A percentile compares a stretch with the other conserved stretches of the same genome.
Conservation (phyloP, 2,113 vertebrate species). For the Illadopsis cleaveri region DNA sequence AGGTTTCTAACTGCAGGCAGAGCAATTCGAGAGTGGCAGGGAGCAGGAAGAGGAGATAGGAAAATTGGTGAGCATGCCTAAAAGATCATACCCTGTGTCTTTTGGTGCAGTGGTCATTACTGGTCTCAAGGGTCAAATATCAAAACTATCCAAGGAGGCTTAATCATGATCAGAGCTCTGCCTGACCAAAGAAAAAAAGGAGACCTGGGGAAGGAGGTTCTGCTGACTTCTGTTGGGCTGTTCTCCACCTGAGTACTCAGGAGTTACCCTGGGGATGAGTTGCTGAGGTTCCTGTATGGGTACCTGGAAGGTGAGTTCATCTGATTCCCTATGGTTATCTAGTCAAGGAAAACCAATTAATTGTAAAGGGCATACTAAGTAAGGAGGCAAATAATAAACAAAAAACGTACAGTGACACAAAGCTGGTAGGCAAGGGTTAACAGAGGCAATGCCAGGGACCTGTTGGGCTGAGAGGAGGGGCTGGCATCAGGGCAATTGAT, state of each 20-base stretch:
- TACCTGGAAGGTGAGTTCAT: background rate
- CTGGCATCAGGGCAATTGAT: background rate
- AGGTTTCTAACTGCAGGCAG: background rate
- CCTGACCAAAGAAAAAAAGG: background rate
- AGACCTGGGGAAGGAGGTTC: background rate
- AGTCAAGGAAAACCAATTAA: background rate
- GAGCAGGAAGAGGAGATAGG: background rate
- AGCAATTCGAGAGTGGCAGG: accelerated
- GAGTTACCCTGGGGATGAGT: background rate
- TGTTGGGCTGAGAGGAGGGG: accelerated
- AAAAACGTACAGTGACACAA: background rate
- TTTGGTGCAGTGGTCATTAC: background rate
- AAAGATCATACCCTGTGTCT: background rate
- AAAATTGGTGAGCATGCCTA: background rate
- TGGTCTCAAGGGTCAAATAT: background rate
- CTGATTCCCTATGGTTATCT: background rate
- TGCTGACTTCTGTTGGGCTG: background rate
- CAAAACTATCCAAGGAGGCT: background rate
- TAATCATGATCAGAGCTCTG: background rate
- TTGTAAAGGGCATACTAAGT: background rate
- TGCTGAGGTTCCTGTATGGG: background rate
- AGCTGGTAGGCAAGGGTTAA: background rate
- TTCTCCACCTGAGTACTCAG: background rate
- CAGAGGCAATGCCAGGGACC: background rate
- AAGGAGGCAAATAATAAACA: background rate